Conservation (phyloP, 2,888 invertebrate genomes). For the Argyra leucocephala region DNA sequence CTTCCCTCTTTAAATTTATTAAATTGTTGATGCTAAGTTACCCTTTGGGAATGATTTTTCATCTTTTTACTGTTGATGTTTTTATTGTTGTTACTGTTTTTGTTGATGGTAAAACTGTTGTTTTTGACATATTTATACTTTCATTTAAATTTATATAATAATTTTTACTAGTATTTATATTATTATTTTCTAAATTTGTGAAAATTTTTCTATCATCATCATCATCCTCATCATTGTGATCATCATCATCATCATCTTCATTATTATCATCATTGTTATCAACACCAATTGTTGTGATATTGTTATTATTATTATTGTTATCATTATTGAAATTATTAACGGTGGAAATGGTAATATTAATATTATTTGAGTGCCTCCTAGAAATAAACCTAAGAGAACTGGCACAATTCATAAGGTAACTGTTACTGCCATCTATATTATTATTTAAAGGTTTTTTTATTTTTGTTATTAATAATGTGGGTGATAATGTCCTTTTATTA, state of each 20-base stretch:
- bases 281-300: not conserved
- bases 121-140: not conserved
- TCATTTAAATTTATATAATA: not conserved
- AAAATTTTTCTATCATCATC: too few relatives aligned
- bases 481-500: not conserved
- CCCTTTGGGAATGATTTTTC: conserved; percentile 11
- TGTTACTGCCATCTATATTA: not conserved
- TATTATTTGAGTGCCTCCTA: not conserved
- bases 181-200: too few relatives aligned
- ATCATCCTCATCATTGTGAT: too few relatives aligned
- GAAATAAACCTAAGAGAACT: not conserved
- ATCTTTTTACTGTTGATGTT: not conserved
- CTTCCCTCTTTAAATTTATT: not conserved
- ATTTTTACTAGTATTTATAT: not conserved
- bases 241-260: too few relatives aligned
- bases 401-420: not conserved
- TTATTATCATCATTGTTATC: not conserved
- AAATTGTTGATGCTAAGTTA: not conserved
- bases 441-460: too few relatives aligned
- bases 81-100: not conserved
- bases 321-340: not conserved
- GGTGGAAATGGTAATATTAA: not conserved
- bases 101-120: not conserved
- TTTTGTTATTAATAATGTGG: not conserved
- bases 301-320: not conserved